A percentile compares a stretch with the other conserved stretches of the same genome.
These are phyloP conservation scores for Silurus asotus DNA, from an alignment of 2,113 vertebrate genomes.

Conservation along the genomic window DNA sequence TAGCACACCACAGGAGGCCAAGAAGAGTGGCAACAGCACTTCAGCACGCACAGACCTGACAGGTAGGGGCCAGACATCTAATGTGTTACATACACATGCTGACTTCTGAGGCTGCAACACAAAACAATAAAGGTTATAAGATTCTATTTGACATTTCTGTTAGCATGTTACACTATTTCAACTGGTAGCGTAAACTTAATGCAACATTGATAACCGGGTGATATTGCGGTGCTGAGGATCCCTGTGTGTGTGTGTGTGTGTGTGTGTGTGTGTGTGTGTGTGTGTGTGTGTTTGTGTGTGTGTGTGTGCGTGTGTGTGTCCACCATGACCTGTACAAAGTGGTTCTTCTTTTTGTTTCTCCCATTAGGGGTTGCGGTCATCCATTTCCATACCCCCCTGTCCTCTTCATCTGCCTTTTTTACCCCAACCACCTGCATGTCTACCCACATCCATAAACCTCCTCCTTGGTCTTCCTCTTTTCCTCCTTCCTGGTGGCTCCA, in stretches of 20 bases:
- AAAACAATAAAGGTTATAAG: neutral
- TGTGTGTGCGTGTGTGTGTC: too few species aligned
- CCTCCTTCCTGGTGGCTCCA: too few species aligned
- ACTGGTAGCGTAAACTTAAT: neutral
- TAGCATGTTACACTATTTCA: neutral
- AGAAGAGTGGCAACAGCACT: conserved; percentile 70
- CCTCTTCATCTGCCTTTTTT: too few species aligned
- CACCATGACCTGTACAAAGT: neutral
- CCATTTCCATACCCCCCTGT: too few species aligned
- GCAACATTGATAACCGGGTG: neutral
- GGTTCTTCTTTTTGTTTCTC: too few species aligned
- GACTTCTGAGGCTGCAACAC: conserved; percentile 3
- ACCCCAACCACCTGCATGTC: too few species aligned
- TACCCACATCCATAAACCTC: too few species aligned
- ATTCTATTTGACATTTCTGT: neutral
- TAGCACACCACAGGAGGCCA: conserved; percentile 63
- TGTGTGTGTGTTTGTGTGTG: neutral
- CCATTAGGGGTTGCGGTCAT: too few species aligned
- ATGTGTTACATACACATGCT: neutral
- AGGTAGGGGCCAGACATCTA: conserved; percentile 63
- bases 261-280: neutral
- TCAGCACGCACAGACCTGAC: conserved; percentile 74
- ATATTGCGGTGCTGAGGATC: neutral
- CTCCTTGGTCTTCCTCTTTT: too few species aligned
- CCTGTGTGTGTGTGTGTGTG: neutral